Conservation (phyloP, 2,888 invertebrate genomes). For the Sphaerophoria taeniata region DNA sequence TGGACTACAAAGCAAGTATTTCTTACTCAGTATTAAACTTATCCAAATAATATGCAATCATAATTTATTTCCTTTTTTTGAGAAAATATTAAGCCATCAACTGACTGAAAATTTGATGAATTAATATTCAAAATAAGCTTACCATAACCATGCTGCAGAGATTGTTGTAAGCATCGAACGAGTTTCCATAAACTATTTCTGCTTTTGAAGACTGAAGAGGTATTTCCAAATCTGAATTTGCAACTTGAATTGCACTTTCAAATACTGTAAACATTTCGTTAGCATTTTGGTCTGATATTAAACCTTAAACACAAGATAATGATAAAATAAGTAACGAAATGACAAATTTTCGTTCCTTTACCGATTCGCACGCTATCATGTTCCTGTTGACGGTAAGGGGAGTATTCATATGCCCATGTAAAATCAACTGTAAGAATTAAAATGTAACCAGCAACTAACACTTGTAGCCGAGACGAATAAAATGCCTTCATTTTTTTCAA, state of each 20-base stretch:
- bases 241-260: slow-evolving; percentile 79
- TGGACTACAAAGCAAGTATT: too few relatives aligned
- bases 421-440: background rate
- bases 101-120: background rate
- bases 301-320: slow-evolving; percentile 74
- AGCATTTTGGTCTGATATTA: slow-evolving; percentile 79
- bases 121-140: slow-evolving; percentile 11
- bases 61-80: too few relatives aligned
- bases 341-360: slow-evolving; percentile 19
- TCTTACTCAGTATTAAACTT: too few relatives aligned
- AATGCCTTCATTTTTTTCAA: slow-evolving; percentile 23
- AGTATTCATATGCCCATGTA: slow-evolving; percentile 26
- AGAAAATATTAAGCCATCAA: too few relatives aligned
- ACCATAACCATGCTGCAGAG: slow-evolving; percentile 85
- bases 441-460: slow-evolving; percentile 3
- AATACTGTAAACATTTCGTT: slow-evolving; percentile 78
- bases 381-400: slow-evolving; percentile 41
- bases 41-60: too few relatives aligned
- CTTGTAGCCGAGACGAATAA: background rate
- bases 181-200: slow-evolving; percentile 84
- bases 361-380: slow-evolving; percentile 58
- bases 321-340: background rate
- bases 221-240: slow-evolving; percentile 78
- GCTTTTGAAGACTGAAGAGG: slow-evolving; percentile 76
- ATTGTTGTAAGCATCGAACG: slow-evolving; percentile 84